Percentiles rank a stretch among this genome's conserved stretches.
Evolutionary conservation across 2,888 invertebrate species (phyloP).

Genomic region (Allophyes oxyacanthae): DNA sequence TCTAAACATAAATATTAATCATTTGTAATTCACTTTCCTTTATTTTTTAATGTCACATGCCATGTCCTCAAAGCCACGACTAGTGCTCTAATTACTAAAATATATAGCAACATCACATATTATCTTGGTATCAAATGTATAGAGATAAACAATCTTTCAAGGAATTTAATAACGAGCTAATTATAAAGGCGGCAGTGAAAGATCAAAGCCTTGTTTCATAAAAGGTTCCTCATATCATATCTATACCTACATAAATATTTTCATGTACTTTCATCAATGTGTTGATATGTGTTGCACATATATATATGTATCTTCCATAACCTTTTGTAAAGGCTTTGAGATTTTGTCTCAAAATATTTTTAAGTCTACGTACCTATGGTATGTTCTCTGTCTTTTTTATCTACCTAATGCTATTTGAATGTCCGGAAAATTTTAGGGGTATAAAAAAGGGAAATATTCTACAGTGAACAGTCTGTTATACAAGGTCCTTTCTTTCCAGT

Average conservation of each 20-base stretch:
- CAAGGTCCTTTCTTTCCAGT: too few relatives aligned
- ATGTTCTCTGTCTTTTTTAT: too few relatives aligned
- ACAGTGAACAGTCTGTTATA: too few relatives aligned
- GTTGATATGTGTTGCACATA: neutral
- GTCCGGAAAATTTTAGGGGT: too few relatives aligned
- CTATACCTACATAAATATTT: slow-evolving; percentile 21
- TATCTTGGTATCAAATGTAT: slow-evolving; percentile 37
- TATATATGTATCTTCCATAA: neutral
- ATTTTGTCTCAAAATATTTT: neutral
- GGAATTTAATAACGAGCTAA: slow-evolving; percentile 64
- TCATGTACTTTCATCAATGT: neutral
- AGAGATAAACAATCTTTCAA: slow-evolving; percentile 47
- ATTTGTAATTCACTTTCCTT: neutral
- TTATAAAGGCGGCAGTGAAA: slow-evolving; percentile 61
- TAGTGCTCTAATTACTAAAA: slow-evolving; percentile 33
- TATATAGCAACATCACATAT: slow-evolving; percentile 18
- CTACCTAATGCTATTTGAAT: too few relatives aligned
- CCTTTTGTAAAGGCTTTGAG: neutral
- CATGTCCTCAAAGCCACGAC: neutral
- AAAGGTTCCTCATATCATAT: slow-evolving; percentile 36
- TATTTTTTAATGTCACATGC: slow-evolving; percentile 1
- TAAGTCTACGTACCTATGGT: too few relatives aligned
- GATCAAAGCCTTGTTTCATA: slow-evolving; percentile 63
- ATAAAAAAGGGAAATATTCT: too few relatives aligned
- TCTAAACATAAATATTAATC: slow-evolving; percentile 1